These are phyloP conservation scores for Phyllopteryx taeniolatus DNA, from an alignment of 2,113 vertebrate genomes.

Conservation along the genomic window DNA sequence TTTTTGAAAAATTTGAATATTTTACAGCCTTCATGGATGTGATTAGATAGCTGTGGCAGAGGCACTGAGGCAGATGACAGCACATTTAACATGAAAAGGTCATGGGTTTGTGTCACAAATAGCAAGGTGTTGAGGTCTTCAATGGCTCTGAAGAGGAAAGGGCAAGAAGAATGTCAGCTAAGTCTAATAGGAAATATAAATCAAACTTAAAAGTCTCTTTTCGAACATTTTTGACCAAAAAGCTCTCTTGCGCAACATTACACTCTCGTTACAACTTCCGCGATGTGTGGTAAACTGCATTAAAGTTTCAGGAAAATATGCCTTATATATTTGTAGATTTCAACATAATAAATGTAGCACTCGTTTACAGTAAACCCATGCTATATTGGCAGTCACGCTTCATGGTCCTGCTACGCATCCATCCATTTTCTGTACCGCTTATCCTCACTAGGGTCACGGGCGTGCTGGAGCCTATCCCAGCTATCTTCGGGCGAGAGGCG, in stretches of 20 bases:
- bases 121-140: constrained; percentile 52
- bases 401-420: no score
- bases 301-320: no score
- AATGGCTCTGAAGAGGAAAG: constrained; percentile 49
- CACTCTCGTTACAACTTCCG: constrained; percentile 16
- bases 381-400: no score
- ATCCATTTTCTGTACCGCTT: no score
- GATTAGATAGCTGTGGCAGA: background rate
- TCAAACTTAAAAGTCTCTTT: constrained; percentile 39
- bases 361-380: no score
- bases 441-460: no score
- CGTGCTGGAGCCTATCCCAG: no score
- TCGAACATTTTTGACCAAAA: constrained; percentile 18
- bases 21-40: constrained; percentile 25
- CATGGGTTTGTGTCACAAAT: constrained; percentile 60
- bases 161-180: constrained; percentile 63
- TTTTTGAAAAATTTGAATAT: constrained; percentile 31
- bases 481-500: no score
- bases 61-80: constrained; percentile 41
- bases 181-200: constrained; percentile 56
- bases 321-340: no score
- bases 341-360: no score
- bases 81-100: constrained; percentile 63
- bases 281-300: background rate
- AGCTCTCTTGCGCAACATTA: constrained; percentile 9